Percentiles rank a stretch among this genome's conserved stretches.
Conservation (phyloP, 2,888 invertebrate genomes). For the Sarcophaga carnaria region DNA sequence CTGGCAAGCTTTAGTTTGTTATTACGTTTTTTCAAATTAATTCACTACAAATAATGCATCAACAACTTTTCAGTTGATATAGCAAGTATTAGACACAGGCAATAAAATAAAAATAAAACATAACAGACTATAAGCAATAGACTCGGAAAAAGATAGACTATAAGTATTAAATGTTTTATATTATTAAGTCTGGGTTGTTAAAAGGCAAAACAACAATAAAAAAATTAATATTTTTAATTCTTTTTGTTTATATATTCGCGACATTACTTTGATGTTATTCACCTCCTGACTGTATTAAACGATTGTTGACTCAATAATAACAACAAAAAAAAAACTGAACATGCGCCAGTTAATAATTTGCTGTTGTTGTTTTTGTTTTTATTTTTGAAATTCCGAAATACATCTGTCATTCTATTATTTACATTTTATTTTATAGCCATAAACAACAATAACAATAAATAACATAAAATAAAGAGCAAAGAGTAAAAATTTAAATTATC, state of each 20-base stretch:
- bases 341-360: conserved; percentile 35
- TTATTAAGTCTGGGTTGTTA: conserved; percentile 22
- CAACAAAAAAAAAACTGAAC: conserved; percentile 3
- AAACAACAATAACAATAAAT: conserved; percentile 23
- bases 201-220: conserved; percentile 21
- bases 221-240: neutral
- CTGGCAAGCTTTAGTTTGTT: conserved; percentile 4
- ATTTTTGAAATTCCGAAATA: conserved; percentile 2
- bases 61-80: conserved; percentile 38
- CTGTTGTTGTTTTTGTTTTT: neutral
- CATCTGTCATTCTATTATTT: neutral
- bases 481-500: neutral
- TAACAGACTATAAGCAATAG: neutral
- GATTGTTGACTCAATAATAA: conserved; percentile 22
- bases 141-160: neutral
- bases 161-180: neutral
- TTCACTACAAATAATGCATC: conserved; percentile 15
- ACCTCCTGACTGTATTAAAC: conserved; percentile 45
- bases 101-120: neutral
- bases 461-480: neutral
- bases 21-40: conserved; percentile 12
- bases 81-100: conserved; percentile 21
- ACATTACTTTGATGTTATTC: conserved; percentile 53
- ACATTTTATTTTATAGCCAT: neutral
- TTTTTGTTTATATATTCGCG: conserved; percentile 35